Base-by-base conservation (phyloP, 2,888 invertebrate species). In the Napeogenes sylphis region DNA sequence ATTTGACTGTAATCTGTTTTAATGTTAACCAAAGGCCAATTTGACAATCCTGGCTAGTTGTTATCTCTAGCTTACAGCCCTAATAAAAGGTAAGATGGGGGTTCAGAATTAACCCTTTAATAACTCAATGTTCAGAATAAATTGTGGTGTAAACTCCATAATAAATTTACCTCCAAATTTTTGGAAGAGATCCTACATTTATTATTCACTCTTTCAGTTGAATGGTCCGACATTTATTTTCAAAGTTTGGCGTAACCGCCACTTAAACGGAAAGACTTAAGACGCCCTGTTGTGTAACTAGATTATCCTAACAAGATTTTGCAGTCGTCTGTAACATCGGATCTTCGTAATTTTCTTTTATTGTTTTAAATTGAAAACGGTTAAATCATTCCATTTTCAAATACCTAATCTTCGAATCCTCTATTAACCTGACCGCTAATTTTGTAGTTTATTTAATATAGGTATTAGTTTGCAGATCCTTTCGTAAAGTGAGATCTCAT, bases 211-310 rank as follows among this genome's bases (percentile, higher is more conserved):
- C 78, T 71, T 42, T 70, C 68, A 64, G 80, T 78, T 83, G 84
- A 86, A 83, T 83, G 82, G 70, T 74, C 71, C 73, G 80, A 80
- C 83, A 84, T 83, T 86, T 85, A 84, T 85, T 79, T 81, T 75
- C 70, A 75, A 85, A 84, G 79, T 85, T 87, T 84, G 80, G 75
- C 84, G 78, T 82, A 81, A 76, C 77, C 77, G 77, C 70, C 74
- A 80, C 78, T 82, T 77, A 79, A 82, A 81, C 82, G 80, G 81
- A 79, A 78, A 66, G 65, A 69, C 62, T 66, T 65, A 55, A 67
- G 79, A 75, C 78, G 77, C 78, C 79, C 76, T 77, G 74, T 74
- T 75, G 72, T 74, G 75, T 79, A 79, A 79, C 66, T 55, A 71
- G 73, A 73, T 71, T 73, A 70, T 70, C 72, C 64, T 75, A 73